These are phyloP conservation scores for Neopelma chrysocephalum DNA, from an alignment of 2,797 vertebrate species.

Conservation along the genomic window DNA sequence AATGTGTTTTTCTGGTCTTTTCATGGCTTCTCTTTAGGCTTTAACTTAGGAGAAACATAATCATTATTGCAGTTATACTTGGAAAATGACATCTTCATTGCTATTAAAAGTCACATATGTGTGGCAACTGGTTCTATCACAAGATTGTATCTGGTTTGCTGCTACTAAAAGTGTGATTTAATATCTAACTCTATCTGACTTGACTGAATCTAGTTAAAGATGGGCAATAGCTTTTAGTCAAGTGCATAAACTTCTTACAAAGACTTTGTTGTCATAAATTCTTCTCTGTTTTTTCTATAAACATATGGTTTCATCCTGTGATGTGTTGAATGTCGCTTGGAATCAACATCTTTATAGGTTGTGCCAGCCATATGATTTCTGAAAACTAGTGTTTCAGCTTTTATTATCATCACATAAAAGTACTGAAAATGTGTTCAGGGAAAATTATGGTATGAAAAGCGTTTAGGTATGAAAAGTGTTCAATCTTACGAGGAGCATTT, in stretches of 20 bases:
- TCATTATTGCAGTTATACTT: neutral
- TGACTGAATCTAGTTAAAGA: neutral
- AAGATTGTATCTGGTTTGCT: neutral
- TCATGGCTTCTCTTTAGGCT: neutral
- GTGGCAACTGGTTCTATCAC: neutral
- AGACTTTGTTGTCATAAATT: neutral
- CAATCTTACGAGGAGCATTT: neutral
- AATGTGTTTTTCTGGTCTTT: neutral
- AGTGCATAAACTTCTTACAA: neutral
- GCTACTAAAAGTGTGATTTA: neutral
- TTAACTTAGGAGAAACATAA: neutral
- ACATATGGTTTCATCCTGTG: neutral
- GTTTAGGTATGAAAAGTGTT: neutral
- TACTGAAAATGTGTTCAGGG: neutral
- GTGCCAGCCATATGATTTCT: slow-evolving; percentile 7
- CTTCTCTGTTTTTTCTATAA: neutral
- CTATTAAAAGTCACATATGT: neutral
- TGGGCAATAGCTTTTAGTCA: neutral
- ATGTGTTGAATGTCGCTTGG: slow-evolving; percentile 20
- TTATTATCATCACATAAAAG: slow-evolving; percentile 27
- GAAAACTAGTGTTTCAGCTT: slow-evolving; percentile 29
- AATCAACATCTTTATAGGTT: slow-evolving; percentile 11
- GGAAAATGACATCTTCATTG: neutral
- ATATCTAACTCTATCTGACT: neutral
- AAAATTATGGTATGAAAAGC: neutral